phyloP scores from a whole-genome alignment of 2,113 vertebrate genomes.

The Suncus etruscus region DNA sequence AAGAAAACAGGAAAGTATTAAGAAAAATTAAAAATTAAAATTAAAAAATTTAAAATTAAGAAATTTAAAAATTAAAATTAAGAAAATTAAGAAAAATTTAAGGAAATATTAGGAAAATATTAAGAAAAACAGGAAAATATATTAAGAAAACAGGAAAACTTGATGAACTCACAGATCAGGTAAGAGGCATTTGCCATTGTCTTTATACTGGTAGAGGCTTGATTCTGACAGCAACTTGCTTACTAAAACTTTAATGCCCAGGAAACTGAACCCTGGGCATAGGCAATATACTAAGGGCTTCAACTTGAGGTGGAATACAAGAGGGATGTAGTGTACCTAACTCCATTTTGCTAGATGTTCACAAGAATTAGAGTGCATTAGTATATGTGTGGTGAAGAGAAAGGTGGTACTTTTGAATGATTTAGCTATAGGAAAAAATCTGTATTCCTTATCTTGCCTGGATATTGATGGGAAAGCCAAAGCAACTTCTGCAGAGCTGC shows the following conservation, averaged over 20 bases:
- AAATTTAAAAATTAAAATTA: too few species aligned
- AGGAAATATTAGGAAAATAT: too few species aligned
- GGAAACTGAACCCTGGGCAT: not conserved
- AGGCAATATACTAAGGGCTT: not conserved
- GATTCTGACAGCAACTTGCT: not conserved
- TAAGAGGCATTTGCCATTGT: not conserved
- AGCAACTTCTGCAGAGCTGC: constrained; percentile 31
- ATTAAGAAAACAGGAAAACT: not conserved
- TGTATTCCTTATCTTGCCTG: not conserved
- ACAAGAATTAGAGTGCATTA: not conserved
- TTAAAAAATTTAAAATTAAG: too few species aligned
- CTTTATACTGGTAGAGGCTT: not conserved
- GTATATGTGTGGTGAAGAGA: too few species aligned
- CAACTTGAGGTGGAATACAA: not conserved
- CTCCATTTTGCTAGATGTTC: not conserved
- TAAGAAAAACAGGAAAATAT: too few species aligned
- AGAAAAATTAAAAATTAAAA: too few species aligned
- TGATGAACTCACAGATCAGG: not conserved
- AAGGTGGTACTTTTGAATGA: not conserved
- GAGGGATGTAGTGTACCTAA: not conserved
- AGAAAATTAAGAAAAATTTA: too few species aligned
- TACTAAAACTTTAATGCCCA: not conserved
- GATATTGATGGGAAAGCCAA: constrained; percentile 10
- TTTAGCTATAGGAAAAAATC: not conserved
- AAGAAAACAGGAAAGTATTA: too few species aligned